phyloP scores from a whole-genome alignment of 2,888 invertebrate species.

The Blera fallax region DNA sequence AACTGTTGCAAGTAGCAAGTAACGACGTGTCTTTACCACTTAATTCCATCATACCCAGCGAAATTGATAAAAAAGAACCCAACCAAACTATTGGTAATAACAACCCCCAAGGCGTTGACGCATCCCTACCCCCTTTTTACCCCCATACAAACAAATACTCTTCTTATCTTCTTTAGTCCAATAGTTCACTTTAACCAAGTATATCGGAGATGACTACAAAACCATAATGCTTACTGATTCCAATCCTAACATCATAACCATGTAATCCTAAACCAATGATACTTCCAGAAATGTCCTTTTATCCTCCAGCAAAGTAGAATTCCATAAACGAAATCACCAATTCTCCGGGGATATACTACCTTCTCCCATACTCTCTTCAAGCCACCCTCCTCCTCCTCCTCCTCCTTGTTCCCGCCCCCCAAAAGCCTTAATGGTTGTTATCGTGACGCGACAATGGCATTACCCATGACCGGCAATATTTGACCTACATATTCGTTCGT shows the following conservation, averaged over 20 bases:
- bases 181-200: neutral
- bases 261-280: slow-evolving; percentile 42
- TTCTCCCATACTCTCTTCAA: neutral
- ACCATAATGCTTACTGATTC: neutral
- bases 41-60: neutral
- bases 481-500: slow-evolving; percentile 25
- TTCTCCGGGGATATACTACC: slow-evolving; percentile 1
- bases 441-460: slow-evolving; percentile 47
- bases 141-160: neutral
- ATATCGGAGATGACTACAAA: neutral
- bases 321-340: slow-evolving; percentile 50
- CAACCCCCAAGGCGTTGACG: neutral
- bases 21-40: neutral
- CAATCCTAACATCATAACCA: slow-evolving; percentile 39
- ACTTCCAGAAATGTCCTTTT: slow-evolving; percentile 23
- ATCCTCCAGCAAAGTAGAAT: neutral
- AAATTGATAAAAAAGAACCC: neutral
- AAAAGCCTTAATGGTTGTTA: slow-evolving; percentile 22
- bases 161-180: neutral
- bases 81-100: neutral
- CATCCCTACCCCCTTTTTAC: neutral
- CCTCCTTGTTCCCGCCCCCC: neutral
- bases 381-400: neutral
- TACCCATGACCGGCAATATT: slow-evolving; percentile 43
- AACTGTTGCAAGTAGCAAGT: too few relatives aligned